phyloP scores from a whole-genome alignment of 2,113 vertebrate species.

The Butorides virescens region DNA sequence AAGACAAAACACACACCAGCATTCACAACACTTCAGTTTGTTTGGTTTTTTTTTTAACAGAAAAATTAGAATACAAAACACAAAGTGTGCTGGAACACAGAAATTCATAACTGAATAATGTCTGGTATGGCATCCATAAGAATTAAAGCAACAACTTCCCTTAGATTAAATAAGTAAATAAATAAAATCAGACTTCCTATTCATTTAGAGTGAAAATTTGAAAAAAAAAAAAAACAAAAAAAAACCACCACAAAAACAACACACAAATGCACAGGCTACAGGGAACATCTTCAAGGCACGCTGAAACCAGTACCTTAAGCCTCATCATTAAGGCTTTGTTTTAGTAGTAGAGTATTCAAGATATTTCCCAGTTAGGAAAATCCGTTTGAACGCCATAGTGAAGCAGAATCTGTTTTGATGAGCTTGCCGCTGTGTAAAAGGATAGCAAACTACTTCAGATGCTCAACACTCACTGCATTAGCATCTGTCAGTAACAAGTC shows the following conservation, averaged over 20 bases:
- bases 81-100: background rate
- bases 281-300: background rate
- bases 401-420: background rate
- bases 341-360: background rate
- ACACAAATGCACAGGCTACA: background rate
- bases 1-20: background rate
- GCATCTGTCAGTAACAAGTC: background rate
- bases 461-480: background rate
- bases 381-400: accelerated
- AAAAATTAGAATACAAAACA: background rate
- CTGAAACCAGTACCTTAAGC: background rate
- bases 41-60: background rate
- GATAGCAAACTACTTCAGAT: background rate
- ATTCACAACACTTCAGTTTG: background rate
- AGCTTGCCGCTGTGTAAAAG: background rate
- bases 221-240: background rate
- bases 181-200: background rate
- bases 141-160: background rate
- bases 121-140: background rate
- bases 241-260: background rate
- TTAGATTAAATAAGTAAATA: background rate
- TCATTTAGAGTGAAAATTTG: background rate
- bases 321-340: background rate
- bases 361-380: background rate
- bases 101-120: background rate